Conservation (phyloP, 2,888 invertebrate species). For the Adineta ricciae region DNA sequence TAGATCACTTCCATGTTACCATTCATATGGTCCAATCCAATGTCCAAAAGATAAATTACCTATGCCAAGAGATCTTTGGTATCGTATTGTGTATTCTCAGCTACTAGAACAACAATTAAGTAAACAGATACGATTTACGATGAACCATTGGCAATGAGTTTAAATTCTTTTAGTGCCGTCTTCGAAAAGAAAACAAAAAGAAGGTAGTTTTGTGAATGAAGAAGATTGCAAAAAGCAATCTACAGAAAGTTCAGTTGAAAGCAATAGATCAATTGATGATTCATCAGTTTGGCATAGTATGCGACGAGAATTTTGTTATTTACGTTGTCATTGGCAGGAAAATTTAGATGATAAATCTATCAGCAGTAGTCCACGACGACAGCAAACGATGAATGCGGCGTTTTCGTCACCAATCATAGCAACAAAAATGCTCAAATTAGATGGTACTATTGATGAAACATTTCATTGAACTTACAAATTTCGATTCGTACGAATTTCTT, state of each 20-base stretch:
- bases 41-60: not conserved
- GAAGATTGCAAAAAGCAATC: not conserved
- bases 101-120: not conserved
- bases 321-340: not conserved
- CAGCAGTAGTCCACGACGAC: not conserved
- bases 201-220: not conserved
- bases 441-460: not conserved
- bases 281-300: too few species aligned
- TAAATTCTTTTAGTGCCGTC: not conserved
- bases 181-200: not conserved
- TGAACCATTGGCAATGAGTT: too few species aligned
- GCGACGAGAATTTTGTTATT: too few species aligned
- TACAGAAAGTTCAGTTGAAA: too few species aligned
- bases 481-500: too few species aligned
- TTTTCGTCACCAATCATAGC: not conserved
- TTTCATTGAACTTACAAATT: too few species aligned
- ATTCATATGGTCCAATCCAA: not conserved
- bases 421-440: not conserved
- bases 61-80: constrained; percentile 14
- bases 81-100: not conserved
- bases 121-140: not conserved
- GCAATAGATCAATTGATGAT: too few species aligned
- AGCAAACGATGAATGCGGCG: not conserved
- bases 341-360: not conserved
- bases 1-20: not conserved